Base-by-base conservation (phyloP, 2,797 vertebrate genomes). In the Syngnathus rostellatus region DNA sequence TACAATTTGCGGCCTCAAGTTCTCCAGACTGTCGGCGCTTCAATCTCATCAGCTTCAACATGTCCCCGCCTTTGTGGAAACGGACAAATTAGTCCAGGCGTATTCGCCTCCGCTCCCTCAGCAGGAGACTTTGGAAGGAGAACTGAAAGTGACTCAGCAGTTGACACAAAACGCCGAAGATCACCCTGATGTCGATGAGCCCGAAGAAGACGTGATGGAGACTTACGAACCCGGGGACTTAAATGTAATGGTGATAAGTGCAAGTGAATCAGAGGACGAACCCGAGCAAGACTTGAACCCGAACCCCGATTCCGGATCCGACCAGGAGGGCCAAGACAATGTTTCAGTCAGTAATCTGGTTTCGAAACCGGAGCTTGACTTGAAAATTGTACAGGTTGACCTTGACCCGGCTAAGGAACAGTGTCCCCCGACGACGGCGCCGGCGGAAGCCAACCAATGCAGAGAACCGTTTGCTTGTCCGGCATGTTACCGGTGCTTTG, bases 1-100 rank as follows among this genome's bases (percentile, higher is more conserved):
- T 83, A 82, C 82, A 61, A 82, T 88, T 10, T 93, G 92, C 65
- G 90, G 90, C 1, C 85, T 90, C 0, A 89, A 87, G 65, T 93
- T 93, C 72, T 92, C 92, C 17, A 80, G 92, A 64, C 85, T 87
- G 31, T 91, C 92, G 0, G 92, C 92, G 0, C 85, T 93, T 60
- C 89, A 92, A 16, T 88, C 92, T 4, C 92, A 93, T 79, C 80
- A 89, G 77, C 87, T 92, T 53, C 89, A 88, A 86, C 83, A 0
- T 85, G 89, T 67, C 79, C 77, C 31, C 31, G 31, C 31, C 54
- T 91, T 87, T 53, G 68, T 45, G 64, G 88, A 90, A 70, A 81
- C 84, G 0, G 85, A 88, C 57, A 83, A 76, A 55, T 70, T 62
- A 17, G 57, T 68, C 23, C 69, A 43, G 45, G 62, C 10, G 23